These are phyloP conservation scores for Sebastes kiyomatsui DNA, from an alignment of 2,797 vertebrate species.

Conservation along the genomic window DNA sequence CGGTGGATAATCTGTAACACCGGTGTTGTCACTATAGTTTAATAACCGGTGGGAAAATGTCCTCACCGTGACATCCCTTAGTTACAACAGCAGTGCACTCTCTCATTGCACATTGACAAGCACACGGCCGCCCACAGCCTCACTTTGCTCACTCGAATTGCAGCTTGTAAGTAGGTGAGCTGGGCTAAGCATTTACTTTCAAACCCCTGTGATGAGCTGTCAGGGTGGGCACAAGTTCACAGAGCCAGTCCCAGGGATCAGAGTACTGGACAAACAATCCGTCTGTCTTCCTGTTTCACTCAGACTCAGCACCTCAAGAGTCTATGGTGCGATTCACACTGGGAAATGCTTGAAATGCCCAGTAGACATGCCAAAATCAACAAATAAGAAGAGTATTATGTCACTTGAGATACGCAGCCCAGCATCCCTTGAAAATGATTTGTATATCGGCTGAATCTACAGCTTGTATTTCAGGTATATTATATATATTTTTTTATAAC, in stretches of 20 bases:
- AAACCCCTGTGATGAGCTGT: constrained; percentile 15
- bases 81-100: background rate
- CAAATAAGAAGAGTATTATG: background rate
- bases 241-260: constrained; percentile 4
- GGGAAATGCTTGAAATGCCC: background rate
- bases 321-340: background rate
- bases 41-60: background rate
- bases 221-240: background rate
- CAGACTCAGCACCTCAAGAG: background rate
- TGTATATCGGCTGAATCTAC: background rate
- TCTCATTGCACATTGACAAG: background rate
- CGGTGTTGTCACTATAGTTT: background rate
- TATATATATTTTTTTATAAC: background rate
- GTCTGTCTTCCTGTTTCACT: background rate
- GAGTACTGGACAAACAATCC: background rate
- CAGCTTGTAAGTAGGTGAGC: background rate
- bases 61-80: background rate
- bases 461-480: background rate
- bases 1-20: background rate
- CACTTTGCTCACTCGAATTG: constrained; percentile 10
- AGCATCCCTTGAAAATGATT: background rate
- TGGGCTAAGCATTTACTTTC: constrained; percentile 19
- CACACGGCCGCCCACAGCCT: background rate
- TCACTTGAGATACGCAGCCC: background rate
- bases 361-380: background rate